A percentile compares a stretch with the other conserved stretches of the same genome.
phyloP scores from a whole-genome alignment of 1,140 invertebrate species.

The Camponotus pennsylvanicus region DNA sequence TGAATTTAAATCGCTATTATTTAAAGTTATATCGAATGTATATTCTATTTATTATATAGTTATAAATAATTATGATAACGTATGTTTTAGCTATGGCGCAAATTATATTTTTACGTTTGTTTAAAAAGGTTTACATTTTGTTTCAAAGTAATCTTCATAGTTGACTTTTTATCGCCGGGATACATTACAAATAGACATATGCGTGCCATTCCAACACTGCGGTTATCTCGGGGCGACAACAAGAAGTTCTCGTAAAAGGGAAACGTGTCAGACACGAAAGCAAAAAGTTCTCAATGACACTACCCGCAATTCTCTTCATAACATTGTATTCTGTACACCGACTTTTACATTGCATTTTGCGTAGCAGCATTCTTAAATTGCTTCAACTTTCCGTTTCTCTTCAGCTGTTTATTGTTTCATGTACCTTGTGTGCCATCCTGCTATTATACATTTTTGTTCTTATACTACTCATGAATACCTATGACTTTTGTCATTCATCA shows the following conservation, averaged over 20 bases:
- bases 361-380: slow-evolving; percentile 31
- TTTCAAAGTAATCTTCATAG: slow-evolving; percentile 1
- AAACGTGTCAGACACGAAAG: slow-evolving; percentile 72
- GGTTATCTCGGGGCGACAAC: slow-evolving; percentile 50
- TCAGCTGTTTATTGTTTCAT: slow-evolving; percentile 23
- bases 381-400: slow-evolving; percentile 59
- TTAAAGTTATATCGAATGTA: background rate
- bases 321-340: slow-evolving; percentile 59
- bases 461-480: background rate
- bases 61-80: background rate
- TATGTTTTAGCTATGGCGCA: background rate
- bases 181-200: background rate
- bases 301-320: slow-evolving; percentile 75
- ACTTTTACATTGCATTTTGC: slow-evolving; percentile 52
- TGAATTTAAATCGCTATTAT: background rate
- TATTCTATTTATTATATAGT: background rate
- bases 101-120: slow-evolving; percentile 23
- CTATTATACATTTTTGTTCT: background rate
- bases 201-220: slow-evolving; percentile 6
- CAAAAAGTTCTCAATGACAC: slow-evolving; percentile 76
- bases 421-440: background rate
- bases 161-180: slow-evolving; percentile 2
- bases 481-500: slow-evolving; percentile 8
- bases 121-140: background rate
- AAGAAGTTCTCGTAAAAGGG: slow-evolving; percentile 75